phyloP scores from a whole-genome alignment of 2,797 vertebrate genomes.

The Forpus xanthops region DNA sequence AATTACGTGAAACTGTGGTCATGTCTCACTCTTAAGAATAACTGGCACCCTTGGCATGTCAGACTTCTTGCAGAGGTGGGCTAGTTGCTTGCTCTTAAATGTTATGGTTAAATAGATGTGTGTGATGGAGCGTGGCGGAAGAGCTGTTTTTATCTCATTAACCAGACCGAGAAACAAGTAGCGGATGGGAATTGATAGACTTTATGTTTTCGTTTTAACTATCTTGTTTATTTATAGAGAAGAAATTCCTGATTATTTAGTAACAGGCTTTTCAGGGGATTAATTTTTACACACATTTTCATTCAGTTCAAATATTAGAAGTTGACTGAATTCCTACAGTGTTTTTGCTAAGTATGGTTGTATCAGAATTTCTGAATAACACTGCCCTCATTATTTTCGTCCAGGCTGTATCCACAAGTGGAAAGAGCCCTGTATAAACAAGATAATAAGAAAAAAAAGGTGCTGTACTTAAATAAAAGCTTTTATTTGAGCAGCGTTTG shows the following conservation, averaged over 20 bases:
- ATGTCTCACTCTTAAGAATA: constrained; percentile 40
- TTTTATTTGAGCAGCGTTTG: background rate
- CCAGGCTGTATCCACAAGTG: background rate
- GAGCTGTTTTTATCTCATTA: constrained; percentile 41
- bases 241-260: background rate
- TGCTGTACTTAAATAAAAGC: background rate
- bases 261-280: background rate
- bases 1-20: constrained; percentile 46
- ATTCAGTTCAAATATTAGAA: background rate
- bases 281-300: background rate
- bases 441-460: background rate
- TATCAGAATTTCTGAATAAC: background rate
- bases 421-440: background rate
- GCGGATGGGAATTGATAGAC: constrained; percentile 1
- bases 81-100: background rate
- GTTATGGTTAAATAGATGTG: background rate
- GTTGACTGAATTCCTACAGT: background rate
- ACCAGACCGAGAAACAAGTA: background rate
- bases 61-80: constrained; percentile 37
- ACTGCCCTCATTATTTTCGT: background rate
- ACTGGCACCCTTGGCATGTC: constrained; percentile 42
- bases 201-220: constrained; percentile 9
- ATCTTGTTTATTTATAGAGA: background rate
- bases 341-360: background rate
- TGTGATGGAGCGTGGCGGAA: background rate